These are phyloP conservation scores for Sebastes alutus DNA, from an alignment of 2,797 vertebrate species.

Conservation along the genomic window DNA sequence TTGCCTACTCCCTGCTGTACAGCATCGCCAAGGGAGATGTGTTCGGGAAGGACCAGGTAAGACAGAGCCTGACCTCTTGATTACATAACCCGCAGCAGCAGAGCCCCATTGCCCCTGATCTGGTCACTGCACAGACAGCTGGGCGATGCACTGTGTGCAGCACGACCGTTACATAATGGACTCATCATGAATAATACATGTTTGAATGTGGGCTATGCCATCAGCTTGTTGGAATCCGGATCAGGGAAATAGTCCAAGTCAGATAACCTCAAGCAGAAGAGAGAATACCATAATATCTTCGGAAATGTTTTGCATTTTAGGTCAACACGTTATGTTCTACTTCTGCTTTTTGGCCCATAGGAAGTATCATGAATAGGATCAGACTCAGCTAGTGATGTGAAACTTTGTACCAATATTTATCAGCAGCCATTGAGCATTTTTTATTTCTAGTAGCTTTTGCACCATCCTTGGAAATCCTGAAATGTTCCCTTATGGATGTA, in stretches of 20 bases:
- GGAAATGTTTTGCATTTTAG: background rate
- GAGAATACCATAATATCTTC: background rate
- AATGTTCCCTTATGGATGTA: background rate
- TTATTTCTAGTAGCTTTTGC: background rate
- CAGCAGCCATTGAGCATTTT: background rate
- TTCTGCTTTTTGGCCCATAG: background rate
- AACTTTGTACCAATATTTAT: background rate
- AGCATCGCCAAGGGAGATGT: constrained; percentile 97
- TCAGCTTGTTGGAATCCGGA: background rate
- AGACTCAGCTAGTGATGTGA: background rate
- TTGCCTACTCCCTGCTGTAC: constrained; percentile 95
- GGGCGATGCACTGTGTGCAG: background rate
- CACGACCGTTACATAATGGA: constrained; percentile 39
- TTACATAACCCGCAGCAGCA: constrained; percentile 16
- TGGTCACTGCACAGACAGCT: background rate
- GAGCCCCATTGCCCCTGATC: background rate
- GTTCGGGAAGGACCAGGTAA: constrained; percentile 96
- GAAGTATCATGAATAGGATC: background rate
- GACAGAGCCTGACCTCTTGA: background rate
- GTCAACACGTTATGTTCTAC: rapidly evolving
- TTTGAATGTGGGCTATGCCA: background rate
- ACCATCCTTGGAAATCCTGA: background rate
- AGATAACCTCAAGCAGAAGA: background rate
- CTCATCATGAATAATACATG: constrained; percentile 18
- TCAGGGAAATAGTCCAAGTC: background rate